Conservation (phyloP, 2,888 invertebrate genomes). For the Macaria liturata region DNA sequence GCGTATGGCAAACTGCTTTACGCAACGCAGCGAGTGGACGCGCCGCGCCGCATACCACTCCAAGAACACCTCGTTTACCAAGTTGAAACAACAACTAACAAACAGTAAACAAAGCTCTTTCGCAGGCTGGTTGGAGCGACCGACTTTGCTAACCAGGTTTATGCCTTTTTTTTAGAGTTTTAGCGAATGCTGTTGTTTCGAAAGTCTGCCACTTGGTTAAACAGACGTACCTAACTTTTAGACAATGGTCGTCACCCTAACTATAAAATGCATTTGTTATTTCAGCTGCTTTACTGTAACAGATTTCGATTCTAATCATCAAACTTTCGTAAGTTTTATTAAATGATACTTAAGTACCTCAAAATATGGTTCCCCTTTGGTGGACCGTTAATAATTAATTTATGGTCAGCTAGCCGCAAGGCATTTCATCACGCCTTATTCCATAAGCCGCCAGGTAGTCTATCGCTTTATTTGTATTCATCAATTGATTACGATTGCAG, state of each 20-base stretch:
- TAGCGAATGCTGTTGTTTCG: slow-evolving; percentile 26
- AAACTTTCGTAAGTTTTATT: slow-evolving; percentile 3
- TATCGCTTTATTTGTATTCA: slow-evolving; percentile 50
- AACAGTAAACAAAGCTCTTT: slow-evolving; percentile 64
- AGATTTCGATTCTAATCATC: not conserved
- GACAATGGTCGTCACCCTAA: slow-evolving; percentile 7
- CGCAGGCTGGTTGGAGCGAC: slow-evolving; percentile 49
- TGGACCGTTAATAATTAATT: not conserved
- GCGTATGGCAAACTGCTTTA: slow-evolving; percentile 62
- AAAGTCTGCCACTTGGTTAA: slow-evolving; percentile 52
- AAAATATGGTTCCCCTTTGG: too few relatives aligned
- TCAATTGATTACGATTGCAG: slow-evolving; percentile 46
- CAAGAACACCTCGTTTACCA: slow-evolving; percentile 75
- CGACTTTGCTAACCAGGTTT: slow-evolving; percentile 43
- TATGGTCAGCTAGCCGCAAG: slow-evolving; percentile 10
- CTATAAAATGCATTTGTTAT: slow-evolving; percentile 1
- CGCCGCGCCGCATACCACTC: slow-evolving; percentile 68
- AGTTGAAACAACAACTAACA: slow-evolving; percentile 59
- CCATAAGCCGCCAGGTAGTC: slow-evolving; percentile 30
- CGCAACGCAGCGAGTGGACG: slow-evolving; percentile 59
- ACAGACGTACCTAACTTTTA: slow-evolving; percentile 50
- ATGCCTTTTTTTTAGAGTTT: slow-evolving; percentile 41
- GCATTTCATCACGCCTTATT: slow-evolving; percentile 30
- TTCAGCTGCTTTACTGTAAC: slow-evolving; percentile 1
- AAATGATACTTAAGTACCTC: not conserved